Percentiles rank a stretch among this genome's conserved stretches.
Conservation (phyloP, 2,797 vertebrate species). For the Spheniscus humboldti region DNA sequence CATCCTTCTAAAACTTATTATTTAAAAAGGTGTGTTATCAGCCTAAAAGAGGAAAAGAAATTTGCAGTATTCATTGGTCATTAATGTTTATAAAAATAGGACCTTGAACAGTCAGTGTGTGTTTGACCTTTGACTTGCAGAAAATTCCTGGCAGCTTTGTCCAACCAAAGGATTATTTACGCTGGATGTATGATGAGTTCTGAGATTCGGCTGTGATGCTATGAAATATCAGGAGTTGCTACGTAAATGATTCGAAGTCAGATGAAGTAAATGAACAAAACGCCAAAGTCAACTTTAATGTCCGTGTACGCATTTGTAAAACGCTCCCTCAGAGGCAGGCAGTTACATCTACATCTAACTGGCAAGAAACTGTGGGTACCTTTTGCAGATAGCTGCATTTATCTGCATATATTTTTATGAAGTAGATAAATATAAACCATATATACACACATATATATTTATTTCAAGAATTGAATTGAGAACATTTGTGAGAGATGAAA, state of each 20-base stretch:
- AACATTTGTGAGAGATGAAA: conserved; percentile 31
- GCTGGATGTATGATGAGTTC: fast-evolving
- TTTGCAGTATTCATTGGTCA: background rate
- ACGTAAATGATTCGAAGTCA: background rate
- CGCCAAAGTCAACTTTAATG: background rate
- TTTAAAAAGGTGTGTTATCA: background rate
- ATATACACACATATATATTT: background rate
- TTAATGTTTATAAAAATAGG: background rate
- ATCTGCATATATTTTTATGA: background rate
- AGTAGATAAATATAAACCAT: background rate
- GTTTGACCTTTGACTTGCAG: conserved; percentile 24
- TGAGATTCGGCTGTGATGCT: background rate
- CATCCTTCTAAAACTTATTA: background rate
- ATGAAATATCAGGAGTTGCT: background rate
- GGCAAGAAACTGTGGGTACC: background rate
- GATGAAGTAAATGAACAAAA: background rate
- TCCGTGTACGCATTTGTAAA: background rate
- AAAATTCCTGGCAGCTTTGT: background rate
- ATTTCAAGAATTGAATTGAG: conserved; percentile 11
- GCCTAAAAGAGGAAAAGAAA: background rate
- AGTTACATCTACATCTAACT: background rate
- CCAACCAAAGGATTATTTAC: background rate
- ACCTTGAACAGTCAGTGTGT: background rate
- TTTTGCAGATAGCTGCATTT: background rate
- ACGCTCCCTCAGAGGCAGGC: background rate